Percentiles rank a stretch among this genome's conserved stretches.
phyloP scores from a whole-genome alignment of 2,113 vertebrate genomes.

The Cyanistes caeruleus region DNA sequence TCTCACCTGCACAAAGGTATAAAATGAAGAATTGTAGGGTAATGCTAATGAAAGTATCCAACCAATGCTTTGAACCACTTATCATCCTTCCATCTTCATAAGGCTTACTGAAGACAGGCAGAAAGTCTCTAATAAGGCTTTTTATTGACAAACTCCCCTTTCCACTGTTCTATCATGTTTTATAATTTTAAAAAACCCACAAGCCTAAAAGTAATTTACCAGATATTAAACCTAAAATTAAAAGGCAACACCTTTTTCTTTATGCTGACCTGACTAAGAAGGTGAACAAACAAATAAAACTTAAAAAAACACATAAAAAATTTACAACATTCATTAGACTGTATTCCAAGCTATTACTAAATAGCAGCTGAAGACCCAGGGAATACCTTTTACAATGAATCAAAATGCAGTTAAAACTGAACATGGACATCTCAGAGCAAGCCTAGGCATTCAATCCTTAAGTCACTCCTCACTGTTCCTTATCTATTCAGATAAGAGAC shows the following conservation, averaged over 20 bases:
- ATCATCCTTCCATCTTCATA: background rate
- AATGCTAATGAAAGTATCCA: background rate
- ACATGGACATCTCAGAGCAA: background rate
- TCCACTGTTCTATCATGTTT: background rate
- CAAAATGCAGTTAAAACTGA: background rate
- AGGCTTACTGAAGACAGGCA: background rate
- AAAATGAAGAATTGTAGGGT: background rate
- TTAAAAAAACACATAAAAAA: background rate
- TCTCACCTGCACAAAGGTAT: background rate
- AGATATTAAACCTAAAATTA: constrained; percentile 24
- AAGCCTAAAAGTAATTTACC: background rate
- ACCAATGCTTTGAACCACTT: background rate
- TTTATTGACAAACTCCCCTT: background rate
- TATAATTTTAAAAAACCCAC: background rate
- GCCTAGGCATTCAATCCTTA: background rate
- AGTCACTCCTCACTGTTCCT: background rate
- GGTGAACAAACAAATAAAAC: background rate
- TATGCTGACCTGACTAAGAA: background rate
- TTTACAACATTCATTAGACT: background rate
- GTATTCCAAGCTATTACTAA: background rate
- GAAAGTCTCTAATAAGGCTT: background rate
- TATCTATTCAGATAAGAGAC: background rate
- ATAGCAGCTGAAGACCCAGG: background rate
- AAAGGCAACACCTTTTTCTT: constrained; percentile 26
- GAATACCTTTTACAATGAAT: background rate